phyloP scores from a whole-genome alignment of 2,888 invertebrate genomes.

The Cantharis rufa region DNA sequence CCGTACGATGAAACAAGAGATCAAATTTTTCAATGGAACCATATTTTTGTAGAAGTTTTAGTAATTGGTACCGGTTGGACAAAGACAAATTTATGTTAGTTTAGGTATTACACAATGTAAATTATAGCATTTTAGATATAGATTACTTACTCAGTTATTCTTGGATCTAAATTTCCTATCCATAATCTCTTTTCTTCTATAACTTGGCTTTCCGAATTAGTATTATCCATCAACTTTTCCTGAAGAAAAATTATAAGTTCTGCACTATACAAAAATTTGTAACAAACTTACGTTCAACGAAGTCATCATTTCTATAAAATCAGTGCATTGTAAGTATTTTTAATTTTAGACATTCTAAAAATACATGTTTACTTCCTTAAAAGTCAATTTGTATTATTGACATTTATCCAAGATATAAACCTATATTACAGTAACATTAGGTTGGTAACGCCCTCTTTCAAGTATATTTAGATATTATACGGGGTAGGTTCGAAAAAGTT shows the following conservation, averaged over 20 bases:
- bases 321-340: background rate
- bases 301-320: background rate
- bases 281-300: background rate
- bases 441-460: background rate
- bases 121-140: conserved; percentile 26
- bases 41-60: conserved; percentile 95
- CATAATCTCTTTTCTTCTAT: conserved; percentile 77
- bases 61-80: conserved; percentile 88
- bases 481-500: background rate
- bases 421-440: background rate
- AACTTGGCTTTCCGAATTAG: background rate
- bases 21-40: conserved; percentile 95
- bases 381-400: background rate
- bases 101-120: conserved; percentile 10
- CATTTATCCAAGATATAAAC: conserved; percentile 1
- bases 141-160: conserved; percentile 90
- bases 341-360: background rate
- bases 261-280: background rate
- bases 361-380: background rate
- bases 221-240: background rate
- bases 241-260: background rate
- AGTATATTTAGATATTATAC: background rate
- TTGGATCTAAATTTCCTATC: conserved; percentile 89
- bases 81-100: conserved; percentile 28
- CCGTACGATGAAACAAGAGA: conserved; percentile 90